Evolutionary conservation across 2,888 invertebrate genomes (phyloP).

Genomic region (Himalopsyche anomala): DNA sequence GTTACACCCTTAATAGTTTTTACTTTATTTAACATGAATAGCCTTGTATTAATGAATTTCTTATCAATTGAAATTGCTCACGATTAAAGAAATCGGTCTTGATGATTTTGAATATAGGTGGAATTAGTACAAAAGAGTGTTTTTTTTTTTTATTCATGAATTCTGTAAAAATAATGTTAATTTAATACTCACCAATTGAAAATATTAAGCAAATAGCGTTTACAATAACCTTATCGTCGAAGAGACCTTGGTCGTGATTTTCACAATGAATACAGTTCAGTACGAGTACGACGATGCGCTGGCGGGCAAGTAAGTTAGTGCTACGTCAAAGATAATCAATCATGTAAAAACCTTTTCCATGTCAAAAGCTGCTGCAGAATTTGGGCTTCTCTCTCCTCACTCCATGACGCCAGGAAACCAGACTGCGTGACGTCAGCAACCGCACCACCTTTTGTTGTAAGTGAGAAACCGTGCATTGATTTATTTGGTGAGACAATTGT

Average conservation of each 20-base stretch:
- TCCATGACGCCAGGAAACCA: slow-evolving; percentile 35
- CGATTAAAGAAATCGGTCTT: too few species aligned
- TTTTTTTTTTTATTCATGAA: too few species aligned
- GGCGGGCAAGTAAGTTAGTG: background rate
- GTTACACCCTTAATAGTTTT: too few species aligned
- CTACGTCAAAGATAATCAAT: slow-evolving; percentile 47
- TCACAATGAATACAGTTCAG: background rate
- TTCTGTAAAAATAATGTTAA: too few species aligned
- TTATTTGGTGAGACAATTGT: background rate
- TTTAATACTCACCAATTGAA: too few species aligned
- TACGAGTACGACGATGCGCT: background rate
- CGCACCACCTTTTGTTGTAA: slow-evolving; percentile 11
- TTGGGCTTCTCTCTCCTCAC: slow-evolving; percentile 18
- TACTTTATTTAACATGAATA: too few species aligned
- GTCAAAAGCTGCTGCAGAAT: slow-evolving; percentile 32
- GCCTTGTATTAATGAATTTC: too few species aligned
- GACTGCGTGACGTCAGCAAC: slow-evolving; percentile 19
- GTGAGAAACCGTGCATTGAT: background rate
- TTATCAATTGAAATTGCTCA: too few species aligned
- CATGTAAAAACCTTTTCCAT: slow-evolving; percentile 47
- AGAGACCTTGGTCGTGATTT: background rate
- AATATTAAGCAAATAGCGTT: too few species aligned
- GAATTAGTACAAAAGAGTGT: too few species aligned
- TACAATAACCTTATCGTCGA: background rate
- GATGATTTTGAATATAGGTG: too few species aligned